These are phyloP conservation scores for Diabrotica balteata DNA, from an alignment of 2,888 invertebrate genomes.

Conservation along the genomic window DNA sequence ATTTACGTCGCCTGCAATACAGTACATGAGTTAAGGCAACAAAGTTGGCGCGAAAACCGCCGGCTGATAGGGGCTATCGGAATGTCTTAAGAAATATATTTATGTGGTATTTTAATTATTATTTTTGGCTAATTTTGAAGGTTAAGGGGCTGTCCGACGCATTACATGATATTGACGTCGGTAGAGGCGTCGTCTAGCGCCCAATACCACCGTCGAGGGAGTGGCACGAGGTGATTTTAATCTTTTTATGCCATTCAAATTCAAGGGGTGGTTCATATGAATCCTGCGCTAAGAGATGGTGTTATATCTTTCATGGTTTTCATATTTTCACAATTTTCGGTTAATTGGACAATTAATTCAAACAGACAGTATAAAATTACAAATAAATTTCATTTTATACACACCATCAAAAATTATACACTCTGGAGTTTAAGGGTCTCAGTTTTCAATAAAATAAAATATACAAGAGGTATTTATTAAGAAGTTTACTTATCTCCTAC, in stretches of 20 bases:
- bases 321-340: constrained; percentile 15
- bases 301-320: constrained; percentile 36
- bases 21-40: constrained; percentile 42
- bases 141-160: constrained; percentile 56
- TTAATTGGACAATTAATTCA: constrained; percentile 4
- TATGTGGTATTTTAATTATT: constrained; percentile 38
- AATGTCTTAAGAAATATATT: constrained; percentile 22
- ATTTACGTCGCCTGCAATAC: constrained; percentile 57
- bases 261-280: constrained; percentile 58
- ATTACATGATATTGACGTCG: constrained; percentile 59
- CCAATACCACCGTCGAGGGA: constrained; percentile 60
- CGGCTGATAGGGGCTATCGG: constrained; percentile 33
- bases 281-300: constrained; percentile 55
- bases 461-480: too few relatives aligned
- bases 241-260: constrained; percentile 63
- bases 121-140: constrained; percentile 43
- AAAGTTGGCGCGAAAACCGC: constrained; percentile 40
- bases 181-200: constrained; percentile 58
- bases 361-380: background rate
- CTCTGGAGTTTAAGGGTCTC: too few relatives aligned
- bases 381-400: too few relatives aligned
- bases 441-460: too few relatives aligned
- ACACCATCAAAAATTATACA: too few relatives aligned
- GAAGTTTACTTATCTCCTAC: too few relatives aligned
- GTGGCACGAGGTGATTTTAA: constrained; percentile 62